These are phyloP conservation scores for Brachionus sp. DNA, from an alignment of 1,140 invertebrate species.

Conservation along the genomic window DNA sequence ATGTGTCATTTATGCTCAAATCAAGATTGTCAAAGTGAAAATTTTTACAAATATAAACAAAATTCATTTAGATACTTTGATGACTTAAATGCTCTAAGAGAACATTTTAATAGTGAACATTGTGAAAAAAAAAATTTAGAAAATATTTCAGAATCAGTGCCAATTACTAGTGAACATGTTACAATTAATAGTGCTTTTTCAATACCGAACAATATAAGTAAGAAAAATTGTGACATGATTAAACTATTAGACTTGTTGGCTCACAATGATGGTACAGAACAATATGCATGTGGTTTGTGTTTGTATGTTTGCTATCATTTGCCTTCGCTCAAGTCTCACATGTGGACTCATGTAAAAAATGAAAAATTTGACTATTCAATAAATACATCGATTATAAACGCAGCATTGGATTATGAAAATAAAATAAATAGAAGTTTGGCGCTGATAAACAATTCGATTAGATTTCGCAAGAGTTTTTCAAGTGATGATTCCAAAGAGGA, in stretches of 20 bases:
- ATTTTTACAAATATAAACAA: not conserved
- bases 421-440: not conserved
- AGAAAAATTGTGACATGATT: not conserved
- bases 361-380: slow-evolving; percentile 57
- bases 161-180: not conserved
- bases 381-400: slow-evolving; percentile 58
- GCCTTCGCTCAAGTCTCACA: slow-evolving; percentile 58
- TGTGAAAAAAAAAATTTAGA: not conserved
- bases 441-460: slow-evolving; percentile 2
- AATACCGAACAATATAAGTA: not conserved
- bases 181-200: not conserved
- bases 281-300: slow-evolving; percentile 59
- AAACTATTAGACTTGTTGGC: slow-evolving; percentile 3
- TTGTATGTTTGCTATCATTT: slow-evolving; percentile 59
- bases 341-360: slow-evolving; percentile 59
- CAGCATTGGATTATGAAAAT: slow-evolving; percentile 57
- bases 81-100: not conserved
- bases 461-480: not conserved
- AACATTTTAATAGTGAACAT: not conserved
- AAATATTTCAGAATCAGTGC: not conserved
- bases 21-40: not conserved
- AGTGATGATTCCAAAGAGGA: slow-evolving; percentile 46
- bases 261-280: slow-evolving; percentile 49
- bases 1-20: not conserved
- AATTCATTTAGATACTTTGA: not conserved